phyloP scores from a whole-genome alignment of 2,888 invertebrate genomes.

The Muschampia plurimacula region DNA sequence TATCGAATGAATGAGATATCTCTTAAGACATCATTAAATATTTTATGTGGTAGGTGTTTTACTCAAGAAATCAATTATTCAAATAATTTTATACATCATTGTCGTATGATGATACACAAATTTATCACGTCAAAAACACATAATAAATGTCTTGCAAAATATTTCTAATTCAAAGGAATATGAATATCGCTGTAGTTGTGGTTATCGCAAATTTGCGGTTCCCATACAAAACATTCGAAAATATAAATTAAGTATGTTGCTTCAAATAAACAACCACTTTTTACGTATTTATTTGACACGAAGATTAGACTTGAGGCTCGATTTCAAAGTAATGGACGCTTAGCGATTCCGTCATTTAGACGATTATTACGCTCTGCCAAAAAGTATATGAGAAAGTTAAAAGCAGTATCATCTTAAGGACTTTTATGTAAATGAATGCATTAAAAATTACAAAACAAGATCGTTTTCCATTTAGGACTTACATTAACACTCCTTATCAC shows the following conservation, averaged over 20 bases:
- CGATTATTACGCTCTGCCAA: slow-evolving; percentile 45
- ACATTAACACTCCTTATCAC: slow-evolving; percentile 49
- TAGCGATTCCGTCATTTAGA: slow-evolving; percentile 17
- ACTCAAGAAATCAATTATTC: slow-evolving; percentile 3
- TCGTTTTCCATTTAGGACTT: slow-evolving; percentile 49
- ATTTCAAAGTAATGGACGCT: slow-evolving; percentile 12
- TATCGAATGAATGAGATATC: slow-evolving; percentile 51
- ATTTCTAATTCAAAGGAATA: neutral
- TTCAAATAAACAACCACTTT: slow-evolving; percentile 27
- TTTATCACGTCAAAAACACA: too few species aligned
- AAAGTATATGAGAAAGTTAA: slow-evolving; percentile 49
- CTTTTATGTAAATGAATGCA: slow-evolving; percentile 48
- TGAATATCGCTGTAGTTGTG: neutral
- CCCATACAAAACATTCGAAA: slow-evolving; percentile 10
- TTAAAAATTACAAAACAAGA: slow-evolving; percentile 50
- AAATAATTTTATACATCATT: neutral
- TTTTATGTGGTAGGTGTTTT: slow-evolving; percentile 46
- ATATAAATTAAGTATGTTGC: neutral
- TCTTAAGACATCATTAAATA: slow-evolving; percentile 43
- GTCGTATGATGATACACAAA: too few species aligned
- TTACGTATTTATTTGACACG: slow-evolving; percentile 32
- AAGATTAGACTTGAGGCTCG: slow-evolving; percentile 18
- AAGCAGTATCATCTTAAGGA: slow-evolving; percentile 51
- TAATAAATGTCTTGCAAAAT: too few species aligned
- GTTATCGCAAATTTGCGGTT: neutral